These are phyloP conservation scores for Neostethus bicornis DNA, from an alignment of 2,797 vertebrate species.

Conservation along the genomic window DNA sequence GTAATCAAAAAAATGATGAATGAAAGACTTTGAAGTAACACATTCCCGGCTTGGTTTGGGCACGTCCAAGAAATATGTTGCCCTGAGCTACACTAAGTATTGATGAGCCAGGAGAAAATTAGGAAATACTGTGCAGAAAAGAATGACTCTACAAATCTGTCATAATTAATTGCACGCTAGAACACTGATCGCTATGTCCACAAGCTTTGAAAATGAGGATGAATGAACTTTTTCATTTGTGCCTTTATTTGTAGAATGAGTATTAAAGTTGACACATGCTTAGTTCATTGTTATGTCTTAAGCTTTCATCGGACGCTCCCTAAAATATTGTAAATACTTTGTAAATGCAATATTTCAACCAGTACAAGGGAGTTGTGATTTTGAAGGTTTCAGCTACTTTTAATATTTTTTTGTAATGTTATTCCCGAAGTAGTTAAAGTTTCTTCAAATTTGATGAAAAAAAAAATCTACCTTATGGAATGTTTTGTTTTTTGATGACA, in stretches of 20 bases:
- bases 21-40: slow-evolving; percentile 57
- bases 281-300: no score
- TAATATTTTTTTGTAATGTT: background rate
- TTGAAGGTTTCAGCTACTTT: slow-evolving; percentile 1
- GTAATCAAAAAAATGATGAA: slow-evolving; percentile 45
- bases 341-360: no score
- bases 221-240: background rate
- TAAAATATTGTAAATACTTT: no score
- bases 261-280: slow-evolving; percentile 24
- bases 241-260: slow-evolving; percentile 3
- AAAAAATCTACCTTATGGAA: no score
- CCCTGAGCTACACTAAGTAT: slow-evolving; percentile 41
- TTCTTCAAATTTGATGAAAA: no score
- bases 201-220: background rate
- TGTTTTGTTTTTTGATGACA: no score
- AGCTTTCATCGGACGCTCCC: no score
- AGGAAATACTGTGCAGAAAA: slow-evolving; percentile 8
- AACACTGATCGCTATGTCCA: slow-evolving; percentile 1
- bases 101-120: slow-evolving; percentile 27
- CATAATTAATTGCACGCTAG: slow-evolving; percentile 5
- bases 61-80: slow-evolving; percentile 66
- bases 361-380: no score
- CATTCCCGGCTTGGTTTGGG: slow-evolving; percentile 74
- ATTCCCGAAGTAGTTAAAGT: background rate
- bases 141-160: slow-evolving; percentile 16